Evolutionary conservation across 2,113 vertebrate genomes (phyloP), one percentile per base, ranked within the genome.

Genomic region (Grammomys surdaster): DNA sequence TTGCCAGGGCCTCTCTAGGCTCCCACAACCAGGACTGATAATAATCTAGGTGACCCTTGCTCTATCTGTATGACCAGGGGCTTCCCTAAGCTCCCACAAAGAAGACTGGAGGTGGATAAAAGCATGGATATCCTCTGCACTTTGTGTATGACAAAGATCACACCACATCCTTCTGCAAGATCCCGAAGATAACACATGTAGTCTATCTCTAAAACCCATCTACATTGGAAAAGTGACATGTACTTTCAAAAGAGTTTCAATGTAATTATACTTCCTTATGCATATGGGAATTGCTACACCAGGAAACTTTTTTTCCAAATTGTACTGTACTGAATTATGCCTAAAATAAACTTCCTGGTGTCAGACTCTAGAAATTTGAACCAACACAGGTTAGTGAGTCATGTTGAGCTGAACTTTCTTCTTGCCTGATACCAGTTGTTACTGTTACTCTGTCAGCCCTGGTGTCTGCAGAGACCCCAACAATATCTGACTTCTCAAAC

Each of bases 401-500:
- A 24, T 28, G 43, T 28, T 77, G 24, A 48, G 14, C 3, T 40
- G 19, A n/a, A n/a, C 11, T 73, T 73, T 40, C 72, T 77, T 48
- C 75, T 28, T 77, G 75, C 12, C 26, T 77, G 26, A 77, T 6
- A 14, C 40, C 8, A 3, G 48, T 48, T 1, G 1, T 77, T 48
- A 31, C 33, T 6, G 7, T 77, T 48, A 31, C 33, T n/a, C 33
- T 81, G 51, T 17, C 4, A 36, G 8, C 16, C 78, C 78, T 81
- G 51, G 51, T 56, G 54, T 81, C 51, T 81, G 31, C 19, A 22
- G 78, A 56, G 36, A 56, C 33, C 33, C 5, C 33, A 51, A 56
- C 10, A 81, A 33, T 93, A 94, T 92, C 28, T 82, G 65, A 95
- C 4, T 77, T 17, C 87, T 85, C 63, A 93, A 81, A 70, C 76